Base-by-base conservation (phyloP, 1,140 invertebrate genomes). In the Leguminivora glycinivorella region DNA sequence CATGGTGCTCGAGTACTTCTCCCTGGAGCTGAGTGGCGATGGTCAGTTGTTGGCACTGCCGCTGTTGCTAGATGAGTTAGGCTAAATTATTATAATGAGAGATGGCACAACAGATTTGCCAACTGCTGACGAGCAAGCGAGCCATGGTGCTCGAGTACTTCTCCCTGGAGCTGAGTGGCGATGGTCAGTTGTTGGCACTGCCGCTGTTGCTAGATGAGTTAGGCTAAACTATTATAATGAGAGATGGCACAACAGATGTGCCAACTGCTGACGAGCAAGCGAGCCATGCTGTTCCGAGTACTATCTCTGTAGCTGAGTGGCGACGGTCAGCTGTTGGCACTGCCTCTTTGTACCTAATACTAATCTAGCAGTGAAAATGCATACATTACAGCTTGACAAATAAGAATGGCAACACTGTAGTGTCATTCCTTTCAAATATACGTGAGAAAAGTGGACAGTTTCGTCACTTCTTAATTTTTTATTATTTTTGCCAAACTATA, bases 1-100 rank as follows among this genome's bases (percentile, higher is more conserved):
- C 24, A 98, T 99, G 95, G 88, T 99, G 47, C 93, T 95, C 17
- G 98, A 99, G 85, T 99, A 99, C 90, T 99, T 99, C 90, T 96
- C 96, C 0, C 86, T 99, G 3, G 94, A 96, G 80, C 96, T 99
- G 60, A 95, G 95, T 79, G 83, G 93, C 40, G 85, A 94, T 4
- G 95, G 95, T 19, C 91, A 94, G 68, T 78, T 98, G 14, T 87
- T 93, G 71, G 93, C 94, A 0, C 83, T 98, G 71, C 96, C 97
- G 6, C 90, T 96, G 25, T 82, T 98, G 71, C 86, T 97, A 83
- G 95, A 96, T 96, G 91, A 85, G 72, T 29, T 70, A 40, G n/a
- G n/a, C n/a, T n/a, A n/a, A n/a, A n/a, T n/a, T n/a, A n/a, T n/a
- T n/a, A n/a, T n/a, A n/a, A n/a, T n/a, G n/a, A n/a, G n/a, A 96